These are phyloP conservation scores for Trididemnum clinides DNA, from an alignment of 23 tunicate species.

Conservation along the genomic window DNA sequence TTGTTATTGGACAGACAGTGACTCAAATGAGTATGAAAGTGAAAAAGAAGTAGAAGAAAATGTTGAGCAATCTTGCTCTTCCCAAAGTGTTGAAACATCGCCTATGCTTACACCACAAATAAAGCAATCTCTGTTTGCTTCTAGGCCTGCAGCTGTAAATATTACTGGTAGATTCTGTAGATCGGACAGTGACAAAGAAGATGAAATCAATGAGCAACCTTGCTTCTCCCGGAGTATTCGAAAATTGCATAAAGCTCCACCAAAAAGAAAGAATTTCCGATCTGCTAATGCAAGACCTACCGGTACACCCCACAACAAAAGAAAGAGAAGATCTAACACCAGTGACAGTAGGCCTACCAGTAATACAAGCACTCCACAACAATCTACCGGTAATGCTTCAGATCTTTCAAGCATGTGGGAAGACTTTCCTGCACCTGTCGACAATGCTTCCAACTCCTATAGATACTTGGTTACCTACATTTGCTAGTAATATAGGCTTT, in stretches of 20 bases:
- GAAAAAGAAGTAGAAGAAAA: conserved; percentile 9
- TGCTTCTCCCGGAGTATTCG: conserved; percentile 30
- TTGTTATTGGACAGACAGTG: conserved; percentile 35
- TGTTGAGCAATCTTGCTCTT: conserved; percentile 8
- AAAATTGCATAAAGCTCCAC: conserved; percentile 24
- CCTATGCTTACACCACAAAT: conserved; percentile 3
- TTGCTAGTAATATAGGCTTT: conserved; percentile 25
- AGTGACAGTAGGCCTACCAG: conserved; percentile 30
- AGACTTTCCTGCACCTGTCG: conserved; percentile 30
- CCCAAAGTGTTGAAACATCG: conserved; percentile 14
- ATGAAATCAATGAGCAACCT: conserved; percentile 28
- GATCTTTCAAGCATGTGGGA: conserved; percentile 36
- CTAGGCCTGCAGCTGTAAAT: conserved; percentile 37
- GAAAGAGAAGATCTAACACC: conserved; percentile 29
- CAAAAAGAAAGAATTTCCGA: conserved; percentile 9
- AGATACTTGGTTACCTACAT: conserved; percentile 30
- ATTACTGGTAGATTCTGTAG: conserved; percentile 2
- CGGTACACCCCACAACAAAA: conserved; percentile 39
- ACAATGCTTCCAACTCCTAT: conserved; percentile 35
- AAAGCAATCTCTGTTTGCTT: conserved; percentile 19
- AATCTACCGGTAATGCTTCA: conserved; percentile 18
- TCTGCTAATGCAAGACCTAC: conserved; percentile 29
- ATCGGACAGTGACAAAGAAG: conserved; percentile 20
- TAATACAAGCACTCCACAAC: conserved; percentile 16
- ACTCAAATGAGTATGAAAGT: conserved; percentile 28